Conservation (phyloP, 2,888 invertebrate species). For the Drosophila eohydei region DNA sequence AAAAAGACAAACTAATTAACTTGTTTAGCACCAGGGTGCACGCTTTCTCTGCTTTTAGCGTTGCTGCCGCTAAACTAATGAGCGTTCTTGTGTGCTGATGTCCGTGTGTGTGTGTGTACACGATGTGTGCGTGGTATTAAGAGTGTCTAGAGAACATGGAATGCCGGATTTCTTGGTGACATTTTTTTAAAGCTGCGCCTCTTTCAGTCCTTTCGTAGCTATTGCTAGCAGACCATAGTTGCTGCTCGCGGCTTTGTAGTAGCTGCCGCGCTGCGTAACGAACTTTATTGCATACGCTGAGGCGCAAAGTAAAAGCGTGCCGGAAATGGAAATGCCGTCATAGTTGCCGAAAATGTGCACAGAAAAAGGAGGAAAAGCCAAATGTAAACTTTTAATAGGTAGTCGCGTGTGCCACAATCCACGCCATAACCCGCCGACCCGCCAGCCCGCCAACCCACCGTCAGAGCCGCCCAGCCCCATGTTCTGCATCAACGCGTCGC, state of each 20-base stretch:
- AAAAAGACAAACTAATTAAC: slow-evolving; percentile 75
- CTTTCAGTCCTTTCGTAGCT: slow-evolving; percentile 53
- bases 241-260: slow-evolving; percentile 8
- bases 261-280: slow-evolving; percentile 13
- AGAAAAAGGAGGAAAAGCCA: slow-evolving; percentile 37
- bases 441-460: not conserved
- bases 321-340: slow-evolving; percentile 65
- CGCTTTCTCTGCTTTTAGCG: slow-evolving; percentile 51
- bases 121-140: slow-evolving; percentile 36
- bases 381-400: slow-evolving; percentile 62
- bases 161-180: slow-evolving; percentile 18
- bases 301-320: slow-evolving; percentile 58
- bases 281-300: slow-evolving; percentile 69
- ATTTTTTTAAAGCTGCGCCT: slow-evolving; percentile 46
- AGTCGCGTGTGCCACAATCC: slow-evolving; percentile 28
- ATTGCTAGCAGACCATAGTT: not conserved
- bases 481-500: slow-evolving; percentile 68
- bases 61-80: slow-evolving; percentile 67
- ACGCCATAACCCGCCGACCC: slow-evolving; percentile 5
- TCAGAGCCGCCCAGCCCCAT: not conserved
- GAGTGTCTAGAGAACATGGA: slow-evolving; percentile 20
- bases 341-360: slow-evolving; percentile 32
- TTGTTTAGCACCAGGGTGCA: slow-evolving; percentile 73
- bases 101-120: not conserved
- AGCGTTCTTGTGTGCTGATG: slow-evolving; percentile 37